phyloP scores from a whole-genome alignment of 2,888 invertebrate species.

The Serrognathus titanus region DNA sequence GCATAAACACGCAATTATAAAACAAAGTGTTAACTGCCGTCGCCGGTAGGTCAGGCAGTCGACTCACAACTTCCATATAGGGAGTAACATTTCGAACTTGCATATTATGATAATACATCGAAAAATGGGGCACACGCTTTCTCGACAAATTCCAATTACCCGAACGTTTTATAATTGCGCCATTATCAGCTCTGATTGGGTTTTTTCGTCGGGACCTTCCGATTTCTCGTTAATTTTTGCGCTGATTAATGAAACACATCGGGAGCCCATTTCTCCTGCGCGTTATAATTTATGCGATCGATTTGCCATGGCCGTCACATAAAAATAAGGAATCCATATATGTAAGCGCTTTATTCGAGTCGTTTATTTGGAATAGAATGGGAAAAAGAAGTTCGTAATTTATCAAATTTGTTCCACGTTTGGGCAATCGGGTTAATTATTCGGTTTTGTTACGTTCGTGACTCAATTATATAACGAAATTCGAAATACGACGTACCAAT shows the following conservation, averaged over 20 bases:
- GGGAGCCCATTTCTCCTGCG: constrained; percentile 7
- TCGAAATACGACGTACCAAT: neutral
- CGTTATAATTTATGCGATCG: constrained; percentile 15
- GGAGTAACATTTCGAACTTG: constrained; percentile 3
- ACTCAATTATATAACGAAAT: neutral
- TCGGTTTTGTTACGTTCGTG: neutral
- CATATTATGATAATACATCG: constrained; percentile 8
- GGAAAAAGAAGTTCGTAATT: constrained; percentile 2
- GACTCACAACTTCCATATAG: constrained; percentile 8
- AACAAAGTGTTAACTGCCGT: constrained; percentile 4
- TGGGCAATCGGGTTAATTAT: constrained; percentile 13
- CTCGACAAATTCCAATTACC: constrained; percentile 5
- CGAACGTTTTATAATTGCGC: constrained; percentile 6
- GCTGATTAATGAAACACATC: constrained; percentile 10
- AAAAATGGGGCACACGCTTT: constrained; percentile 11
- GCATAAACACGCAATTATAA: neutral
- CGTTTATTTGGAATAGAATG: constrained; percentile 7
- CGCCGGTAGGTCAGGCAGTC: constrained; percentile 6
- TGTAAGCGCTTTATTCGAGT: constrained; percentile 2
- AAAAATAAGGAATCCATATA: constrained; percentile 12
- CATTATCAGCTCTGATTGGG: constrained; percentile 3
- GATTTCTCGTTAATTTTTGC: constrained; percentile 14
- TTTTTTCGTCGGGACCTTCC: constrained; percentile 1
- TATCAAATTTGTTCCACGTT: constrained; percentile 15
- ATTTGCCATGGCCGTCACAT: constrained; percentile 15